phyloP scores from a whole-genome alignment of 2,888 invertebrate genomes.

The Thysanoteuthis rhombus region DNA sequence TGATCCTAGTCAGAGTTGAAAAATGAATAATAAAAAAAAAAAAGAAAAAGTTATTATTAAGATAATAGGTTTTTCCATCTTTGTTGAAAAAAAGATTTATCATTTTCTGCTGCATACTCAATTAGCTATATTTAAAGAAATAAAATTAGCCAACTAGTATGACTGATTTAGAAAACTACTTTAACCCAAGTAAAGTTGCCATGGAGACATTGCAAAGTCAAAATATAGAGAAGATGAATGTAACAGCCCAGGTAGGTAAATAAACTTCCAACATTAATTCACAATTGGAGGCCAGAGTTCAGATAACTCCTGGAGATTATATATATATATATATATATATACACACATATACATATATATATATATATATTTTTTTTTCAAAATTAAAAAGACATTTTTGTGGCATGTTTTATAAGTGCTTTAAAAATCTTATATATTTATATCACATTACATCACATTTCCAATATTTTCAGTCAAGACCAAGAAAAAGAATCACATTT shows the following conservation, averaged over 20 bases:
- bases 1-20: not conserved
- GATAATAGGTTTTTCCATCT: not conserved
- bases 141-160: not conserved
- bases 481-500: slow-evolving; percentile 12
- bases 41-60: not conserved
- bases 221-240: not conserved
- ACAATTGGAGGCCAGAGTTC: not conserved
- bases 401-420: not conserved
- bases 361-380: too few relatives aligned
- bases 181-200: not conserved
- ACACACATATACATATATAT: too few relatives aligned
- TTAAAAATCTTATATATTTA: not conserved
- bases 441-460: slow-evolving; percentile 12
- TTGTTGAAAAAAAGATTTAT: too few relatives aligned
- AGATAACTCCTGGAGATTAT: not conserved
- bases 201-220: not conserved
- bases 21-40: not conserved
- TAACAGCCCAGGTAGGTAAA: not conserved
- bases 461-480: not conserved
- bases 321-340: too few relatives aligned
- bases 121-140: not conserved
- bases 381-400: not conserved
- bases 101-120: too few relatives aligned
- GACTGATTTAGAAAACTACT: not conserved
- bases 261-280: not conserved